A percentile compares a stretch with the other conserved stretches of the same genome.
phyloP scores from a whole-genome alignment of 1,140 invertebrate genomes.

The Brevipalpus yothersi region DNA sequence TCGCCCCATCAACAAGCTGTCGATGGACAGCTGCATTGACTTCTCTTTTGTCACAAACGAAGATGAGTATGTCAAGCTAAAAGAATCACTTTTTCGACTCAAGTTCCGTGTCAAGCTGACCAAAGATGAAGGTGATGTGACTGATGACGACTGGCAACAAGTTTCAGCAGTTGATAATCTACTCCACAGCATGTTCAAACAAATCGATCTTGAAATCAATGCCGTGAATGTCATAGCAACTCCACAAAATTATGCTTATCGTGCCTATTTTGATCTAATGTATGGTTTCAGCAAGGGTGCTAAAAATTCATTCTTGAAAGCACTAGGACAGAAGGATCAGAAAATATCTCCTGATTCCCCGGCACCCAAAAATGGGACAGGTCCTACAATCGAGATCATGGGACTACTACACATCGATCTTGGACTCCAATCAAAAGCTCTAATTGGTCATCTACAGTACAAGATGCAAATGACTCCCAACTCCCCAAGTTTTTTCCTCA shows the following conservation, averaged over 20 bases:
- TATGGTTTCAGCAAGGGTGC: slow-evolving; percentile 18
- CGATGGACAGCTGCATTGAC: slow-evolving; percentile 18
- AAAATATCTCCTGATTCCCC: neutral
- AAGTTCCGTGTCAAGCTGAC: slow-evolving; percentile 18
- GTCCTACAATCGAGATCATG: neutral
- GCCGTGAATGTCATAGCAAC: slow-evolving; percentile 21
- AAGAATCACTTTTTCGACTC: slow-evolving; percentile 20
- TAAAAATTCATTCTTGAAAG: slow-evolving; percentile 18
- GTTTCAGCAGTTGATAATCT: slow-evolving; percentile 18
- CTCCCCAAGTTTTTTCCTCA: slow-evolving; percentile 9
- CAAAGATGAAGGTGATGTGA: slow-evolving; percentile 7
- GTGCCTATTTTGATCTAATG: slow-evolving; percentile 22
- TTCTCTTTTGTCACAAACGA: slow-evolving; percentile 19
- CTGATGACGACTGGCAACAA: slow-evolving; percentile 1
- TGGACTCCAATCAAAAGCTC: neutral
- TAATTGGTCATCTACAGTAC: neutral
- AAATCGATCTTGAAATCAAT: slow-evolving; percentile 21
- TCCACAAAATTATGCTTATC: slow-evolving; percentile 22
- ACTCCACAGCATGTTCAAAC: slow-evolving; percentile 21
- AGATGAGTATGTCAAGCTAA: too few species aligned
- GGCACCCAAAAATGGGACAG: neutral
- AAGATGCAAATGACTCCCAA: neutral
- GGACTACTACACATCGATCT: neutral
- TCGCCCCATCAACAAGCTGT: slow-evolving; percentile 20
- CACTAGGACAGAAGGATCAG: neutral